Percentiles rank a stretch among this genome's conserved stretches.
Evolutionary conservation across 2,797 vertebrate genomes (phyloP).

Genomic region (Anguilla pacifica): DNA sequence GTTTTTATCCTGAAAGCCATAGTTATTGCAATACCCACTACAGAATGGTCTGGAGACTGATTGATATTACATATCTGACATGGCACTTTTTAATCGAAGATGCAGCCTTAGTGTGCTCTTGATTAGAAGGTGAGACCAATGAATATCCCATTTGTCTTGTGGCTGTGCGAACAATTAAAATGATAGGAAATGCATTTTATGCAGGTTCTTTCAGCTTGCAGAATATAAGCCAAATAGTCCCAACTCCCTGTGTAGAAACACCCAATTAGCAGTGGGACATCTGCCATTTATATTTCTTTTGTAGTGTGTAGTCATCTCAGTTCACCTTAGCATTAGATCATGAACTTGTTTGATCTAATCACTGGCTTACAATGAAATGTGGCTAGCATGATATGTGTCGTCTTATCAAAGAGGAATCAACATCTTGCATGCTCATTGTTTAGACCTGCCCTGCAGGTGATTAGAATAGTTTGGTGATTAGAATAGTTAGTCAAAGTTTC

Average conservation of each 20-base stretch:
- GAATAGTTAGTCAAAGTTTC: not conserved
- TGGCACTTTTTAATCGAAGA: too few species aligned
- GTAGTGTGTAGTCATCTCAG: not conserved
- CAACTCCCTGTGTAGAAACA: not conserved
- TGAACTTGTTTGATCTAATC: not conserved
- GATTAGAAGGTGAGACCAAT: too few species aligned
- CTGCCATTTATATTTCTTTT: not conserved
- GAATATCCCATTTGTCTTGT: too few species aligned
- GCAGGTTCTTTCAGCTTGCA: not conserved
- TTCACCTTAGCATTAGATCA: not conserved
- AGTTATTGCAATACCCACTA: too few species aligned
- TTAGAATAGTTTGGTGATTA: not conserved
- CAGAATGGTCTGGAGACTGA: too few species aligned
- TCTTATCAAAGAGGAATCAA: not conserved
- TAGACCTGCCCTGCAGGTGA: not conserved
- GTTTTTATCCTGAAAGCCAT: not conserved
- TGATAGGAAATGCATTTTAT: too few species aligned
- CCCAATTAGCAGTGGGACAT: not conserved
- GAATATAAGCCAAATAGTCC: not conserved
- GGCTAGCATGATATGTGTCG: too few species aligned
- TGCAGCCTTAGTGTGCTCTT: too few species aligned
- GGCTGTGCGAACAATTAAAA: too few species aligned
- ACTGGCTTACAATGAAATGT: not conserved
- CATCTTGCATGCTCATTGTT: not conserved
- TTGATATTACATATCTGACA: too few species aligned